These are phyloP conservation scores for Pycnonotus jocosus DNA, from an alignment of 2,113 vertebrate genomes.

Conservation along the genomic window DNA sequence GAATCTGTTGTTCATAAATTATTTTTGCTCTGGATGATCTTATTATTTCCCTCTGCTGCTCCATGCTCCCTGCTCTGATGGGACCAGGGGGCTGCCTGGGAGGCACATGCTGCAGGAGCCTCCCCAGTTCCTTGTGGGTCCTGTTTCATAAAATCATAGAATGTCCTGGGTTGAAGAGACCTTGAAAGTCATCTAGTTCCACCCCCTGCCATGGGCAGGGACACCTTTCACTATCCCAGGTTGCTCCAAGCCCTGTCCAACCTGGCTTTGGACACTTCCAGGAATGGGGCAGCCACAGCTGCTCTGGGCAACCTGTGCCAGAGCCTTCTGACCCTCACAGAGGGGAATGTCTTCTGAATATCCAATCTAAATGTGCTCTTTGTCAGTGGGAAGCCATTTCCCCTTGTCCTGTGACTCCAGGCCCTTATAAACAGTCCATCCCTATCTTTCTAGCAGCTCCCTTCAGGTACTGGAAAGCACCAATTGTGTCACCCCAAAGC, in stretches of 20 bases:
- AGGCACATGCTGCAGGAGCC: accelerated
- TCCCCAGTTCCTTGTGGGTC: background rate
- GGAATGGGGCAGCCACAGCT: background rate
- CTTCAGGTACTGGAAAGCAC: background rate
- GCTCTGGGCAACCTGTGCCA: background rate
- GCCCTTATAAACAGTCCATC: background rate
- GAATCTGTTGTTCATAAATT: background rate
- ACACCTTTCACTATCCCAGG: background rate
- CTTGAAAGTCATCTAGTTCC: background rate
- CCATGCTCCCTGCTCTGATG: background rate
- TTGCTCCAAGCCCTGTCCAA: accelerated
- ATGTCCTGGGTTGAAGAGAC: background rate
- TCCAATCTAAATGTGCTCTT: background rate
- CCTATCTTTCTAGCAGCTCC: background rate
- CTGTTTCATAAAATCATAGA: background rate
- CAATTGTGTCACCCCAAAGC: background rate
- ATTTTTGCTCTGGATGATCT: background rate
- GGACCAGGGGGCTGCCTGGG: background rate
- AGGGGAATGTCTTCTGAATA: background rate
- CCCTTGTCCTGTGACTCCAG: background rate
- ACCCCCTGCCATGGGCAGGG: background rate
- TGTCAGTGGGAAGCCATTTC: background rate
- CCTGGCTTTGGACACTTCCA: background rate
- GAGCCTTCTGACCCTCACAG: accelerated
- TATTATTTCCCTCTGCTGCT: background rate